Evolutionary conservation across 1,140 invertebrate species (phyloP), one percentile per base, ranked within the genome.

Genomic region (Drosophila baimaii): DNA sequence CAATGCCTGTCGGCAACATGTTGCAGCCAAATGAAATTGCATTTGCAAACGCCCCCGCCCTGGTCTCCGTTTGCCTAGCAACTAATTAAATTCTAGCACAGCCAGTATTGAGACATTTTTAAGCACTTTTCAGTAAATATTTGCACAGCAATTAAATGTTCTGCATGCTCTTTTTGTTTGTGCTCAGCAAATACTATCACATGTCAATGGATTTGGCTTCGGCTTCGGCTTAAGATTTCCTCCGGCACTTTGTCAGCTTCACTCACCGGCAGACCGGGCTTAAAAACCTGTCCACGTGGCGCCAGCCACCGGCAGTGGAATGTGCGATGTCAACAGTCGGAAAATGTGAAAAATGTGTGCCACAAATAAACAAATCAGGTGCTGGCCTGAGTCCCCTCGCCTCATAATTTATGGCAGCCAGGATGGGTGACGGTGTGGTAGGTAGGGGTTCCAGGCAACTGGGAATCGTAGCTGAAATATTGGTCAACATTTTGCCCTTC

Each of bases 311-410:
- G 31, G 12, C 52, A 31, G 23, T 21, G 64, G 58, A 65, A 62
- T 73, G 46, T 74, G 69, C 68, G 54, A 51, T 61, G 74, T 74
- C 47, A 52, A 59, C 73, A 54, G 79, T 65, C 54, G 59, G 58
- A 62, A 65, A 71, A 75, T 83, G 70, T 79, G 71, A 83, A 81
- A 78, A 79, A 82, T 79, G 55, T 81, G 66, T 47, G 51, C 55
- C 62, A 66, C 79, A 82, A 88, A 86, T 88, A 86, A 82, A 82
- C 79, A 88, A 88, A 79, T 82, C 82, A 86, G 83, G 52, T 88
- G 79, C 75, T 61, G 52, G 21, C 8, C 59, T 35, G 33, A 37
- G 52, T 31, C 49, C 31, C 46, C 69, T 79, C 39, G 70, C 46
- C 71, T 77, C 51, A 68, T 79, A 82, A 77, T 79, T 79, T 79